Percentiles rank a stretch among this genome's conserved stretches.
Evolutionary conservation across 2,888 invertebrate genomes (phyloP).

Genomic region (Caenorhabditis imperialis): DNA sequence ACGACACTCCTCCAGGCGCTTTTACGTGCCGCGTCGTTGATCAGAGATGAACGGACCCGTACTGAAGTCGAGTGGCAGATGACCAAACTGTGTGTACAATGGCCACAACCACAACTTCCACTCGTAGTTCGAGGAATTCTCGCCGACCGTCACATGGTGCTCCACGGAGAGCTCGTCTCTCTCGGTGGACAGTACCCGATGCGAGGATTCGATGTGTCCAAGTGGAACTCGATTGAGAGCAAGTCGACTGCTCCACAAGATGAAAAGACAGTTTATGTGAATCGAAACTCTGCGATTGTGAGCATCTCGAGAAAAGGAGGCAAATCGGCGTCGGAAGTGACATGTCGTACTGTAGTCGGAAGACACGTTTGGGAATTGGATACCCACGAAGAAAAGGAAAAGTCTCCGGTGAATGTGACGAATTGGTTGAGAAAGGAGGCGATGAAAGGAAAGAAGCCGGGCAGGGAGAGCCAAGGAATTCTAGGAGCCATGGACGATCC

Average conservation of each 20-base stretch:
- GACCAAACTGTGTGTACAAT: constrained; percentile 61
- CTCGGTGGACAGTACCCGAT: constrained; percentile 71
- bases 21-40: constrained; percentile 42
- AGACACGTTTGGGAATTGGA: constrained; percentile 69
- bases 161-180: constrained; percentile 62
- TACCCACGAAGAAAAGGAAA: constrained; percentile 43
- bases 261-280: constrained; percentile 58
- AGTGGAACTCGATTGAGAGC: constrained; percentile 70
- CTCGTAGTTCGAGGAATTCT: constrained; percentile 51
- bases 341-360: constrained; percentile 70
- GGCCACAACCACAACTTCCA: constrained; percentile 47
- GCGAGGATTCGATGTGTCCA: constrained; percentile 69
- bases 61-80: constrained; percentile 74
- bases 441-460: constrained; percentile 55
- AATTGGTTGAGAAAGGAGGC: constrained; percentile 67
- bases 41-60: constrained; percentile 62
- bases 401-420: constrained; percentile 57
- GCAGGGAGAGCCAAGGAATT: constrained; percentile 62
- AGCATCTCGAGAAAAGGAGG: constrained; percentile 44
- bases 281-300: constrained; percentile 53
- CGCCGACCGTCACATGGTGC: constrained; percentile 50
- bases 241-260: neutral
- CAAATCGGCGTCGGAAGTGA: constrained; percentile 62
- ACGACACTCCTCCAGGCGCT: constrained; percentile 48
- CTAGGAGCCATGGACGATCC: constrained; percentile 68